These are phyloP conservation scores for Litocranius walleri DNA, from an alignment of 2,113 vertebrate species.

Conservation along the genomic window DNA sequence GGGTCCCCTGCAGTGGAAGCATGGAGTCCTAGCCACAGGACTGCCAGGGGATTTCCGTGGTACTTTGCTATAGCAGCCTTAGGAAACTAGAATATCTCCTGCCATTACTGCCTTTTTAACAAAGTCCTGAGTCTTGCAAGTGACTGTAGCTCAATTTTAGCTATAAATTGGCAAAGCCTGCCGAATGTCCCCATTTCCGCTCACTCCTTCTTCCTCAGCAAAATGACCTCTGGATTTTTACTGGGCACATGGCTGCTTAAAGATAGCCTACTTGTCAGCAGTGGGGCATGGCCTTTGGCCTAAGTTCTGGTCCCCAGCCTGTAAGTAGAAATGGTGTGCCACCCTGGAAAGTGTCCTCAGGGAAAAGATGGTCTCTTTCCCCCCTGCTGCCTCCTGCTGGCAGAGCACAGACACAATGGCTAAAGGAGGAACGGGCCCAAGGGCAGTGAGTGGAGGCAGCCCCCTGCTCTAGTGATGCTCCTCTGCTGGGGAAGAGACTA, in stretches of 20 bases:
- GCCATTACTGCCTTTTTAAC: not conserved
- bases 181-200: not conserved
- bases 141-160: not conserved
- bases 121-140: not conserved
- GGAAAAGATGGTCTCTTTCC: not conserved
- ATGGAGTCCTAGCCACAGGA: not conserved
- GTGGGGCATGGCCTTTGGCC: not conserved
- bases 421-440: too few species aligned
- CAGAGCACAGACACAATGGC: not conserved
- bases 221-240: not conserved
- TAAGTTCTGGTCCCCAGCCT: not conserved
- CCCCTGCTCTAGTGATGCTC: accelerated
- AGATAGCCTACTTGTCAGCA: not conserved
- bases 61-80: not conserved
- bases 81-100: not conserved
- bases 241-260: not conserved
- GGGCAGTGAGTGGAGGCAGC: not conserved
- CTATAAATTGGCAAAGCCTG: not conserved
- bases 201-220: not conserved
- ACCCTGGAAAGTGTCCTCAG: not conserved
- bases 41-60: not conserved
- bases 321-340: not conserved
- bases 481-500: not conserved
- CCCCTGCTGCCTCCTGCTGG: not conserved
- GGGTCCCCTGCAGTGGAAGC: not conserved